These are phyloP conservation scores for Poeciliopsis paucimaculata DNA, from an alignment of 2,797 vertebrate genomes.

Conservation along the genomic window DNA sequence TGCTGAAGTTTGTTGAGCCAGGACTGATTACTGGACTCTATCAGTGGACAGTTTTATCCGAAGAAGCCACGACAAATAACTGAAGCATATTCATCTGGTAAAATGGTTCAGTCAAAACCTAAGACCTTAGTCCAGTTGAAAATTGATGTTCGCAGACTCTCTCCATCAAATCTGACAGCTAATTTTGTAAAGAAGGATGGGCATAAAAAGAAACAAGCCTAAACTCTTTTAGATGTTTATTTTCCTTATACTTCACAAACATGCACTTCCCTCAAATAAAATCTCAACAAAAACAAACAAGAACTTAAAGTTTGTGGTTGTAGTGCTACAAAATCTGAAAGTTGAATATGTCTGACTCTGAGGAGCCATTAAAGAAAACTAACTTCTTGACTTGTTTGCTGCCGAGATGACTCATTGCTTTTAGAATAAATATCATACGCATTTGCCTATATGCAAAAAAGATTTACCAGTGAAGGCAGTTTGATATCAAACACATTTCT, in stretches of 20 bases:
- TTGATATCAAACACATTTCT: slow-evolving; percentile 18
- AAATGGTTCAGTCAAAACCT: not conserved
- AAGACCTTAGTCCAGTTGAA: not conserved
- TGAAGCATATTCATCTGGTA: not conserved
- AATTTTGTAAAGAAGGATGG: not conserved
- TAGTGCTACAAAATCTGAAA: not conserved
- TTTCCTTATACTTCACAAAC: not conserved
- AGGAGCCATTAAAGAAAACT: not conserved
- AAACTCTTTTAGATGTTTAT: not conserved
- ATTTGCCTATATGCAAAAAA: not conserved
- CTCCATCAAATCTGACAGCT: not conserved
- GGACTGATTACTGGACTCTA: not conserved
- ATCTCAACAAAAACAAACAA: not conserved
- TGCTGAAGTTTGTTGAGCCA: not conserved
- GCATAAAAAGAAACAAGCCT: not conserved
- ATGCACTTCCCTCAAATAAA: not conserved
- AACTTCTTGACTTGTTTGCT: slow-evolving; percentile 1
- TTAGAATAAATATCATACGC: slow-evolving; percentile 2
- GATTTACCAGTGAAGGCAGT: slow-evolving; percentile 5
- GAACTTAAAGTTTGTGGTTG: not conserved
- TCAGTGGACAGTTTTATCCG: not conserved
- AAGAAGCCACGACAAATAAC: not conserved
- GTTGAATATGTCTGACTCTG: not conserved
- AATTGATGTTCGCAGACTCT: not conserved
- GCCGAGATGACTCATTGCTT: slow-evolving; percentile 4